A percentile compares a stretch with the other conserved stretches of the same genome.
Conservation (phyloP, 2,113 vertebrate species). For the Heterocephalus glaber region DNA sequence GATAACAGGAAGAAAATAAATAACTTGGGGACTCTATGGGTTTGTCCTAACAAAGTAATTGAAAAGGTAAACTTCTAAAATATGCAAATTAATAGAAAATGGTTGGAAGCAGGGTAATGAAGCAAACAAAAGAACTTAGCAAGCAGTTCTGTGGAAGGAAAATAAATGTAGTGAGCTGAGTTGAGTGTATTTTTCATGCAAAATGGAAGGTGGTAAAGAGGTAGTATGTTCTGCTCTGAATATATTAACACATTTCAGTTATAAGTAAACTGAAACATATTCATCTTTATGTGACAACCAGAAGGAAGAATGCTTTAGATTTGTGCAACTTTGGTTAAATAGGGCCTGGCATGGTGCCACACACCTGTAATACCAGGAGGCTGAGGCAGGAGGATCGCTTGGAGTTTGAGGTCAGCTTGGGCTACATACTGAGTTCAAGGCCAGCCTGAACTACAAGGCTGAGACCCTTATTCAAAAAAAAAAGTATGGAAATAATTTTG, state of each 20-base stretch:
- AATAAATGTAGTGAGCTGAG: not conserved
- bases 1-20: not conserved
- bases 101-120: not conserved
- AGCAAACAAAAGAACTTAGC: not conserved
- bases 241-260: not conserved
- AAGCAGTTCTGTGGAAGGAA: not conserved
- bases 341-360: not conserved
- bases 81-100: not conserved
- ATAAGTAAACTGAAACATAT: not conserved
- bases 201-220: not conserved
- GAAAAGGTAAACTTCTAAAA: not conserved
- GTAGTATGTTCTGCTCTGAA: not conserved
- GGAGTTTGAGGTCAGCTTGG: not conserved
- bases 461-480: not conserved
- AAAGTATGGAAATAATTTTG: not conserved
- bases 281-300: not conserved
- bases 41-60: not conserved
- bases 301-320: slow-evolving; percentile 29
- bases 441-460: not conserved
- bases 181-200: not conserved
- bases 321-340: not conserved
- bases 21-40: not conserved
- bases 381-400: not conserved
- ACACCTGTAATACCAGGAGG: not conserved
- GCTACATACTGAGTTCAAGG: not conserved